Percentiles rank a stretch among this genome's conserved stretches.
These are phyloP conservation scores for Saturnia japonica DNA, from an alignment of 2,888 invertebrate genomes.

Conservation along the genomic window DNA sequence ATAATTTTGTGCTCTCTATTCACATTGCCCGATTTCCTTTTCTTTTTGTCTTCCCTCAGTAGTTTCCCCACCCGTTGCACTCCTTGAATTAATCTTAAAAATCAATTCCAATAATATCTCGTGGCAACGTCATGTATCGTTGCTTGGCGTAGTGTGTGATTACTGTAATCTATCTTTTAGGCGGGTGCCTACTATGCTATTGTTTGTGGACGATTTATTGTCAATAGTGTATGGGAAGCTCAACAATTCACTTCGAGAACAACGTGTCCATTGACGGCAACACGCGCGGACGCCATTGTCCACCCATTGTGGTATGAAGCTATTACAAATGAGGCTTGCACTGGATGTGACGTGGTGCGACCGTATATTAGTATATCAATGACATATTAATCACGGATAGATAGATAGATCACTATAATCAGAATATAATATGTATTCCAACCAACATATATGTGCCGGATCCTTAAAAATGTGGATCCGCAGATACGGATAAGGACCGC, in stretches of 20 bases:
- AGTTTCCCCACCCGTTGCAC: no score
- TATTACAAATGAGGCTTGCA: conserved; percentile 62
- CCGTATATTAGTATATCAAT: conserved; percentile 34
- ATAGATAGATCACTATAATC: not conserved
- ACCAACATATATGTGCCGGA: no score
- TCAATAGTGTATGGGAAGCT: conserved; percentile 49
- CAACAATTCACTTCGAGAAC: conserved; percentile 67
- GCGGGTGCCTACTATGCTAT: conserved; percentile 61
- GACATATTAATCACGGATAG: conserved; percentile 16
- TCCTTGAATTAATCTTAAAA: not conserved
- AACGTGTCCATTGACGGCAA: conserved; percentile 55
- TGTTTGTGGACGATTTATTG: conserved; percentile 76
- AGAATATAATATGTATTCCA: not conserved
- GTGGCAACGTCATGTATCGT: not conserved
- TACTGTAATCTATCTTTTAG: conserved; percentile 29
- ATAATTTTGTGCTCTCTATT: no score
- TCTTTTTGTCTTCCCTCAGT: no score
- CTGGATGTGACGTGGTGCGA: conserved; percentile 44
- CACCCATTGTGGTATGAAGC: conserved; percentile 29
- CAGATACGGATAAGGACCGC: no score
- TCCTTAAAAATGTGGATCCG: no score
- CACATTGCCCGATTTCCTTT: no score
- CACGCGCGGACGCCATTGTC: conserved; percentile 48
- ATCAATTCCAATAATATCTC: not conserved
- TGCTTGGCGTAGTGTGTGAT: conserved; percentile 1